phyloP scores from a whole-genome alignment of 1,140 invertebrate species.

The Carposina sasakii region DNA sequence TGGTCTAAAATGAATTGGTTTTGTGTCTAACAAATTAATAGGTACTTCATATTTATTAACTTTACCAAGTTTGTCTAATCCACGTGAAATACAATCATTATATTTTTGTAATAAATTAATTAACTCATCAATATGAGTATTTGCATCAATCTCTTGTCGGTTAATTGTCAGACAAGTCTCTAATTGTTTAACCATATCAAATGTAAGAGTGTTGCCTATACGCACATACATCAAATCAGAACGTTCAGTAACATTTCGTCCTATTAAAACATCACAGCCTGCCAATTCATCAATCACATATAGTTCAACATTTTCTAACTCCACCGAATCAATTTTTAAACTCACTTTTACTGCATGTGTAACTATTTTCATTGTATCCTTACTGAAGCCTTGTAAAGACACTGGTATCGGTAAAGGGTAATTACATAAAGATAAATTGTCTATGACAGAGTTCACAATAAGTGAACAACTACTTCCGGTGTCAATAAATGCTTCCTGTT shows the following conservation, averaged over 20 bases:
- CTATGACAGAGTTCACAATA: neutral
- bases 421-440: neutral
- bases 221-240: constrained; percentile 10
- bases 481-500: neutral
- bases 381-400: constrained; percentile 6
- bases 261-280: constrained; percentile 13
- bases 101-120: neutral
- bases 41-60: neutral
- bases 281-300: constrained; percentile 11
- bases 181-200: too few relatives aligned
- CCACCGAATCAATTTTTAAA: constrained; percentile 13
- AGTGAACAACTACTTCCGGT: neutral
- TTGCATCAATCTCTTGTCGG: neutral
- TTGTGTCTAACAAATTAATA: neutral
- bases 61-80: neutral
- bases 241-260: constrained; percentile 17
- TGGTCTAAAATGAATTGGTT: neutral
- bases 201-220: constrained; percentile 8
- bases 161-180: neutral
- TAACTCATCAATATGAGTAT: neutral
- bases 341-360: neutral
- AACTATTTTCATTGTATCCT: neutral
- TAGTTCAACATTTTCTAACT: constrained; percentile 4
- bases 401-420: neutral
- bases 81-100: neutral